These are phyloP conservation scores for Probosciger aterrimus DNA, from an alignment of 2,113 vertebrate genomes.

Conservation along the genomic window DNA sequence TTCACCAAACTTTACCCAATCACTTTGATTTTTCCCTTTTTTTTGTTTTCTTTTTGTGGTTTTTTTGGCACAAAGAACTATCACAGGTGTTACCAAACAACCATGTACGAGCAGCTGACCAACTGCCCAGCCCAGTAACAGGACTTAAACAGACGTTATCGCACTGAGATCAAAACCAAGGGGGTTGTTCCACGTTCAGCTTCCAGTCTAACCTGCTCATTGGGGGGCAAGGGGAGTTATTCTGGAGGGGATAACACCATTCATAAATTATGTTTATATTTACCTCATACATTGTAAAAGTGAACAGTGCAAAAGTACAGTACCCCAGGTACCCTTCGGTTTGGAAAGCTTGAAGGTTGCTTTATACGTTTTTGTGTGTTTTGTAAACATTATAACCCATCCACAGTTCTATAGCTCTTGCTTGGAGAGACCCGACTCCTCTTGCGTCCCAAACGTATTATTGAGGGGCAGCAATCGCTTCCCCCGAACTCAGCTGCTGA, in stretches of 20 bases:
- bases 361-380: conserved; percentile 65
- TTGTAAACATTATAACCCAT: conserved; percentile 78
- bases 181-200: conserved; percentile 59
- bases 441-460: conserved; percentile 9
- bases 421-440: conserved; percentile 35
- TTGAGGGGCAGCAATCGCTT: conserved; percentile 18
- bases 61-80: conserved; percentile 77
- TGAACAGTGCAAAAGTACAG: conserved; percentile 74
- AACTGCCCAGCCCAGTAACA: conserved; percentile 48
- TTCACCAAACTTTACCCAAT: conserved; percentile 68
- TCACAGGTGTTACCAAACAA: conserved; percentile 72
- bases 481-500: background rate
- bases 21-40: background rate
- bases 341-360: conserved; percentile 51
- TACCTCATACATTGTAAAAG: conserved; percentile 72
- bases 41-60: background rate
- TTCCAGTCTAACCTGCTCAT: conserved; percentile 70
- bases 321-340: conserved; percentile 54
- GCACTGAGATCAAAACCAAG: conserved; percentile 49
- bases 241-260: conserved; percentile 36
- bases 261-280: conserved; percentile 69
- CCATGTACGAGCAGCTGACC: conserved; percentile 50
- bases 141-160: conserved; percentile 58
- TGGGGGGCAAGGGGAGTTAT: conserved; percentile 6
- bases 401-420: conserved; percentile 61